Conservation (phyloP, 2,888 invertebrate species). For the Ormyrus thymus region DNA sequence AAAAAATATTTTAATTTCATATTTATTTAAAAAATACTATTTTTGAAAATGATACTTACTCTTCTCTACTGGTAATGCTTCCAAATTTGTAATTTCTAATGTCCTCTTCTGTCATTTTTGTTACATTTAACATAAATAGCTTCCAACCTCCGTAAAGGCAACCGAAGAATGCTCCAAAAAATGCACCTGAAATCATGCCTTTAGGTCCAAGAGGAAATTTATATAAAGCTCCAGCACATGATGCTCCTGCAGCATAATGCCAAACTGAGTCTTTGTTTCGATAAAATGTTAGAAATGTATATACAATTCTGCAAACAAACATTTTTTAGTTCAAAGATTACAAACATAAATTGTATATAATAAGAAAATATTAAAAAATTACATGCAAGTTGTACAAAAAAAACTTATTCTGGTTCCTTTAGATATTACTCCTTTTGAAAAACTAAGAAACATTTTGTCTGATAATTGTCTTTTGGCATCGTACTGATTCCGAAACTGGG, state of each 20-base stretch:
- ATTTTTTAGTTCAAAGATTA: constrained; percentile 5
- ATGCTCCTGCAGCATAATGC: constrained; percentile 82
- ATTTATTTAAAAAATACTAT: constrained; percentile 1
- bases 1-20: constrained; percentile 5
- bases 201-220: constrained; percentile 82
- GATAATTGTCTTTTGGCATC: constrained; percentile 86
- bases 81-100: constrained; percentile 79
- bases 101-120: constrained; percentile 81
- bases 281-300: constrained; percentile 82
- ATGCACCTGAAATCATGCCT: constrained; percentile 82
- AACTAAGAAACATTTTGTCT: constrained; percentile 81
- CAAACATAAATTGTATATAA: not conserved
- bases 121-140: constrained; percentile 77
- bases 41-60: constrained; percentile 61
- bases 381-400: constrained; percentile 84
- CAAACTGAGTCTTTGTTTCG: constrained; percentile 81
- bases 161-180: constrained; percentile 81
- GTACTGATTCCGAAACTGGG: constrained; percentile 80
- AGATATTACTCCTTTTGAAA: constrained; percentile 83
- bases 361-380: constrained; percentile 51
- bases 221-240: constrained; percentile 81
- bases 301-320: constrained; percentile 77
- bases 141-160: constrained; percentile 78
- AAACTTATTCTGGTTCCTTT: constrained; percentile 83
- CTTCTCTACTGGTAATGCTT: constrained; percentile 67